Evolutionary conservation across 2,888 invertebrate species (phyloP).

Genomic region (Amphipyra berbera): DNA sequence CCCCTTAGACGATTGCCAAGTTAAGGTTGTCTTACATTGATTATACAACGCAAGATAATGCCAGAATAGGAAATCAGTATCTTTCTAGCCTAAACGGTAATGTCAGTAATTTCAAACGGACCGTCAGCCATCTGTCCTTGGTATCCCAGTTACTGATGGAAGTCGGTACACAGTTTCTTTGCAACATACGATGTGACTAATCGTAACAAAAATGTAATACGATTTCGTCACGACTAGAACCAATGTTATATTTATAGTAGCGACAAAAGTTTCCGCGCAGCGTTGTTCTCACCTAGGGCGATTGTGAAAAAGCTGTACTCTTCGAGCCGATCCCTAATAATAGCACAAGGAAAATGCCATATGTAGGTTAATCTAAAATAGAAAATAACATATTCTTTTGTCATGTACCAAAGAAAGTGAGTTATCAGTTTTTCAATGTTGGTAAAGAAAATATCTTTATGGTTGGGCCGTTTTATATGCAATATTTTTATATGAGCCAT

Average conservation of each 20-base stretch:
- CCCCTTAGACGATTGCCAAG: too few species aligned
- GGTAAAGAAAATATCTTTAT: conserved; percentile 10
- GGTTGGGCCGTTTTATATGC: conserved; percentile 11
- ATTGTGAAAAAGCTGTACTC: conserved; percentile 1
- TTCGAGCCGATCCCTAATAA: conserved; percentile 5
- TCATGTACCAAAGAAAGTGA: conserved; percentile 25
- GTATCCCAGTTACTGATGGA: too few species aligned
- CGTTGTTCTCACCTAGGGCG: conserved; percentile 4
- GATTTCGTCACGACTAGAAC: background rate
- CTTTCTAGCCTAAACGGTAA: too few species aligned
- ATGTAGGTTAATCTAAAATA: conserved; percentile 30
- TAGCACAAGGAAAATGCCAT: conserved; percentile 9
- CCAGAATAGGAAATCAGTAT: too few species aligned
- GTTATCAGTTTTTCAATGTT: conserved; percentile 25
- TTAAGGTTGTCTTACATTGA: too few species aligned
- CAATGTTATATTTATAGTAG: background rate
- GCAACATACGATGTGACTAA: background rate
- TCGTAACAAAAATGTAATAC: background rate
- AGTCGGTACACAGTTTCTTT: too few species aligned
- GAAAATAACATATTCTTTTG: conserved; percentile 29
- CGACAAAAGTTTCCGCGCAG: background rate
- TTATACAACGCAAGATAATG: too few species aligned
- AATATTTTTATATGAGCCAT: conserved; percentile 36
- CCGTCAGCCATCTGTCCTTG: too few species aligned
- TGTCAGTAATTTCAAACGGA: too few species aligned